Base-by-base conservation (phyloP, 2,888 invertebrate species). In the Holacanthella duospinosa region DNA sequence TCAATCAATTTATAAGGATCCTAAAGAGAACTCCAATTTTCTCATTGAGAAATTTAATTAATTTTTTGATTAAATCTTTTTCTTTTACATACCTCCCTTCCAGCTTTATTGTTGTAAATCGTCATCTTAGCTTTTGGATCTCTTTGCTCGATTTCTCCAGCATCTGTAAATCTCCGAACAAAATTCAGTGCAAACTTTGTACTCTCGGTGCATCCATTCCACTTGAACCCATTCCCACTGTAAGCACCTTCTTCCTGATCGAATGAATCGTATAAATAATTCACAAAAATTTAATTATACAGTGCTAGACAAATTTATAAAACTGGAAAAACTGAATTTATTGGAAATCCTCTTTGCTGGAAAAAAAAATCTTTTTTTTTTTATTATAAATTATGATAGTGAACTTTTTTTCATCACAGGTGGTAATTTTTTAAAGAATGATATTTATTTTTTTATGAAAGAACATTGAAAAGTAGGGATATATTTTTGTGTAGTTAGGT, bases 41-140 rank as follows among this genome's bases (percentile, higher is more conserved):
- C 24, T 26, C 9, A 4, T n/a, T n/a, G n/a, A n/a, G n/a, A n/a
- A n/a, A n/a, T n/a, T n/a, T n/a, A n/a, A n/a, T n/a, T n/a, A n/a
- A 55, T 55, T 4, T 48, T 48, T 48, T n/a, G 57, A 29, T 57
- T 26, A 24, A 26, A 28, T 29, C 77, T 81, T 78, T n/a, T n/a
- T n/a, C n/a, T n/a, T n/a, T n/a, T 21, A 48, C 24, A 19, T 25
- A 95, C 95, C 89, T 92, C 93, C 78, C 96, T 81, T 59, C 96
- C 96, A 59, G 91, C 94, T 75, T 90, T 85, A 81, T 95, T 96
- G 78, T 97, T 97, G 81, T 97, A 96, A 65, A 93, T 82, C 80
- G 95, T 96, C 93, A 95, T 94, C 74, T 92, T 82, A 64, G 92
- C 89, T 62, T 94, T 81, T n/a, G 87, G 88, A 76, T 93, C 93